Evolutionary conservation across 2,888 invertebrate genomes (phyloP), one percentile per base, ranked within the genome.

Genomic region (Dinocampus coccinellae): DNA sequence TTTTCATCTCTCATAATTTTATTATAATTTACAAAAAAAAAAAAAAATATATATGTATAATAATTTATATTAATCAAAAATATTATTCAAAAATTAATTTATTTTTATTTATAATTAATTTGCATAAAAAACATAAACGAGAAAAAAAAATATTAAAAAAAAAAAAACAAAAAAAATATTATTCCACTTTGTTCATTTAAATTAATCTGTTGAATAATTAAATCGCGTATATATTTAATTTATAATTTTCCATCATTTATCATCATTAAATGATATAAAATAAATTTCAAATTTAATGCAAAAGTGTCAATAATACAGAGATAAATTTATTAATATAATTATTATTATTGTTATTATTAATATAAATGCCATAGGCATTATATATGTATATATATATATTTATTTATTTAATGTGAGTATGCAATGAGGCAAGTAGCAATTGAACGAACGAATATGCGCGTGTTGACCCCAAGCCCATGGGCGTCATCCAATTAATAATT

Each of bases 401-500:
- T 24, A 36, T 61, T 36, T 64, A 64, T 33, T 34, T 10, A 64
- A 65, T 67, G 39, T 58, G 57, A 67, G 33, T 26, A 58, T 67
- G 60, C 24, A 22, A 22, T n/a, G 57, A 60, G 47, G 36, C 57
- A 58, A 70, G 58, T 60, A 55, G 63, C 66, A 62, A 71, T 71
- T 71, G 66, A 66, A 66, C 65, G 67, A 69, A 62, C 52, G 65
- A 62, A 73, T 75, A 75, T 72, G 79, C 80, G 79, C 80, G 80
- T 81, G 83, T 79, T 82, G 83, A 79, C 81, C 78, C 75, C 70
- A n/a, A n/a, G n/a, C 75, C 79, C 81, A 79, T 78, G 80, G 80
- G 80, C 81, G 81, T 85, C 85, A 82, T 84, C 85, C 85, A 81
- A 86, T 86, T 87, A 85, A 85, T 85, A 87, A 87, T 87, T 84